A percentile compares a stretch with the other conserved stretches of the same genome.
Evolutionary conservation across 2,113 vertebrate species (phyloP).

Genomic region (Stercorarius parasiticus): DNA sequence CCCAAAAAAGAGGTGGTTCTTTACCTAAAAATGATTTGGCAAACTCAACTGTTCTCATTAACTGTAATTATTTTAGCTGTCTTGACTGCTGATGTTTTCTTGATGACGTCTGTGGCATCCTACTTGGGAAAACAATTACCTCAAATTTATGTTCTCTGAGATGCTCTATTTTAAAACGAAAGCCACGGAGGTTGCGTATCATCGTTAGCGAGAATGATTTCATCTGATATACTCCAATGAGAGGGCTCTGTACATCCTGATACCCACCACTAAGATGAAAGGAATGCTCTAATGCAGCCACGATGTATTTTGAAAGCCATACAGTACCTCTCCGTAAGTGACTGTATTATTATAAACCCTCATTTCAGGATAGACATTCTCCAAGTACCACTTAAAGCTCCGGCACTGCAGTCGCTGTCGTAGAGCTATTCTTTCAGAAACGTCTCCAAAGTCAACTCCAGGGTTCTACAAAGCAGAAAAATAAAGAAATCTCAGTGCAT

Average conservation of each 20-base stretch:
- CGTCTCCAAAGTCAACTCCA: constrained; percentile 95
- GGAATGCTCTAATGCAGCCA: background rate
- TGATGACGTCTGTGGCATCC: background rate
- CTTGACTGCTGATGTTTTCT: background rate
- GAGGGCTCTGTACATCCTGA: background rate
- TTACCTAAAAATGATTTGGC: background rate
- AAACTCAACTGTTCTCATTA: background rate
- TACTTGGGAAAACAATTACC: background rate
- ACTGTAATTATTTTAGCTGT: background rate
- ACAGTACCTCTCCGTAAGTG: constrained; percentile 94
- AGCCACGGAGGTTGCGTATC: background rate
- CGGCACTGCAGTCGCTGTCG: constrained; percentile 90
- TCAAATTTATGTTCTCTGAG: background rate
- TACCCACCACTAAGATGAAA: background rate
- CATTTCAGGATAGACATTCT: constrained; percentile 98
- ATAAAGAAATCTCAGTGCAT: background rate
- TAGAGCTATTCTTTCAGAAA: constrained; percentile 90
- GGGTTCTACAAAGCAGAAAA: constrained; percentile 82
- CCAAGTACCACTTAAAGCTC: constrained; percentile 96
- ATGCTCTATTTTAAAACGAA: background rate
- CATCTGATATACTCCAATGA: background rate
- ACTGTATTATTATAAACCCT: constrained; percentile 96
- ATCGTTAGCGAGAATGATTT: background rate
- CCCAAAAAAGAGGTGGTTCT: background rate
- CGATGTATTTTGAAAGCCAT: background rate